Conservation (phyloP, 1,140 invertebrate genomes). For the Microplitis demolitor region DNA sequence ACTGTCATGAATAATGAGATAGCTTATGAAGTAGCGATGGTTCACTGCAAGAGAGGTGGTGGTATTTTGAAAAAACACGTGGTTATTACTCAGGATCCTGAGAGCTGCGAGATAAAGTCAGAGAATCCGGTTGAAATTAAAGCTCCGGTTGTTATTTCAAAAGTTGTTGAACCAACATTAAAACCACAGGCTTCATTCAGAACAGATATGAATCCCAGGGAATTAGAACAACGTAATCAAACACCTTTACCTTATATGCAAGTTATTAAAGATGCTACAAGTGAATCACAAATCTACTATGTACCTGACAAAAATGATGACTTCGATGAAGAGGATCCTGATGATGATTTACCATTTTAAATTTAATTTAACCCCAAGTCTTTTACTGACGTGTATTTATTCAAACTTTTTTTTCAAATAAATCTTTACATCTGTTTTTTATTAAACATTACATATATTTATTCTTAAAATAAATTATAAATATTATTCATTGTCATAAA, state of each 20-base stretch:
- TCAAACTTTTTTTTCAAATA: background rate
- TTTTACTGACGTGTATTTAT: constrained; percentile 33
- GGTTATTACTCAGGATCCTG: constrained; percentile 41
- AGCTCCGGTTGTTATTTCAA: background rate
- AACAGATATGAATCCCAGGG: constrained; percentile 50
- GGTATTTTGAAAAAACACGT: constrained; percentile 41
- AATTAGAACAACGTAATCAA: constrained; percentile 51
- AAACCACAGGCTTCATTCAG: constrained; percentile 50
- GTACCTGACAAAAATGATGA: constrained; percentile 62
- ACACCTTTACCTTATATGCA: constrained; percentile 48
- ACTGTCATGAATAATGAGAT: constrained; percentile 33
- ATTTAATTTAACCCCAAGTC: constrained; percentile 20
- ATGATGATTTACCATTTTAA: constrained; percentile 59
- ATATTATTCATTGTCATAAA: no score
- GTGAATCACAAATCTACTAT: constrained; percentile 60
- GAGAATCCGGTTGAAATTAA: constrained; percentile 5
- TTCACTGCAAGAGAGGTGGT: constrained; percentile 44
- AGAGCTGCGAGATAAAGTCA: constrained; percentile 38
- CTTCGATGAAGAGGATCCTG: constrained; percentile 66
- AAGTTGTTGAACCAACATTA: background rate
- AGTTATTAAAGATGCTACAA: constrained; percentile 33
- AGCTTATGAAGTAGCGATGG: constrained; percentile 39
- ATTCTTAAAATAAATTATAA: background rate
- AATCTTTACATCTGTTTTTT: background rate
- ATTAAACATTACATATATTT: background rate